Evolutionary conservation across 2,888 invertebrate genomes (phyloP).

Genomic region (Catocala sponsa): DNA sequence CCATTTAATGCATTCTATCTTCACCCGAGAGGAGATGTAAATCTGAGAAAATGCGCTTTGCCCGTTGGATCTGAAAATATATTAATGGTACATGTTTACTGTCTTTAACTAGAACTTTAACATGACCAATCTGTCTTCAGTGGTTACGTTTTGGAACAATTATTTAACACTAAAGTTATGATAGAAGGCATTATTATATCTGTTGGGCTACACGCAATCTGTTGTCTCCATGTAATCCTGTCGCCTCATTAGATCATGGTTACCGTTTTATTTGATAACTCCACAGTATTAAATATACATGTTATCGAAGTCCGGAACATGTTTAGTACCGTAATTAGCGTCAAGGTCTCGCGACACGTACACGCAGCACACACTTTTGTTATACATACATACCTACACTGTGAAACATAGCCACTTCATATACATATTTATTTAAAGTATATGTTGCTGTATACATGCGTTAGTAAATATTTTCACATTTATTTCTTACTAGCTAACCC

Average conservation of each 20-base stretch:
- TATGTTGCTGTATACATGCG: not conserved
- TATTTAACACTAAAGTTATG: not conserved
- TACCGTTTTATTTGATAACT: slow-evolving; percentile 9
- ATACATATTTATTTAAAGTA: not conserved
- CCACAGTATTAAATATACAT: slow-evolving; percentile 29
- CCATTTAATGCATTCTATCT: slow-evolving; percentile 6
- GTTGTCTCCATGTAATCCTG: slow-evolving; percentile 6
- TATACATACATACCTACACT: slow-evolving; percentile 12
- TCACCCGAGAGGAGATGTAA: slow-evolving; percentile 10
- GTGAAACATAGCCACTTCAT: too few relatives aligned
- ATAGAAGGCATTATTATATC: too few relatives aligned
- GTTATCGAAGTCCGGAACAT: slow-evolving; percentile 35
- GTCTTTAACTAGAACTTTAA: slow-evolving; percentile 3
- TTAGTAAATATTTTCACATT: slow-evolving; percentile 47
- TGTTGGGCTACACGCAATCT: not conserved
- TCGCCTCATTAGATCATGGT: slow-evolving; percentile 2
- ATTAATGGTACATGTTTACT: slow-evolving; percentile 22
- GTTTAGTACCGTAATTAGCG: slow-evolving; percentile 33
- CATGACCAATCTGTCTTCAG: slow-evolving; percentile 3
- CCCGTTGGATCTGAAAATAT: slow-evolving; percentile 12
- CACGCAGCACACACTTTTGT: slow-evolving; percentile 22
- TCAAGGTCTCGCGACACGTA: slow-evolving; percentile 29
- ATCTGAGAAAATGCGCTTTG: slow-evolving; percentile 28
- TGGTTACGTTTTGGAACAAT: not conserved
- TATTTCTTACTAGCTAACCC: too few relatives aligned